phyloP scores from a whole-genome alignment of 2,888 invertebrate species.

The Tipula unca region DNA sequence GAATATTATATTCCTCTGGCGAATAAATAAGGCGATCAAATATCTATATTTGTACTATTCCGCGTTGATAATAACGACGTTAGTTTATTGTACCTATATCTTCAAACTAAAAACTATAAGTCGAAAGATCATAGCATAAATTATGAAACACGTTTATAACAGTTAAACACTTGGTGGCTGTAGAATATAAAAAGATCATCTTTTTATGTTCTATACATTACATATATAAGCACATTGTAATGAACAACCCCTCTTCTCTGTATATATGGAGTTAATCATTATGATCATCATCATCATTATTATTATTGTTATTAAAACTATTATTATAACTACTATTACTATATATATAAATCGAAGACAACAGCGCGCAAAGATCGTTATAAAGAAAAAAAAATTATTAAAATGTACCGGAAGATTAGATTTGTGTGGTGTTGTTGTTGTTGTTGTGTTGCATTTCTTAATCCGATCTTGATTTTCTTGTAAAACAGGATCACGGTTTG shows the following conservation, averaged over 20 bases:
- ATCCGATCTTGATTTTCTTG: neutral
- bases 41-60: neutral
- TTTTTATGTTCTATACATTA: no score
- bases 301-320: neutral
- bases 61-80: neutral
- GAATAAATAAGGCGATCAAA: neutral
- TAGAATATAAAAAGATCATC: neutral
- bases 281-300: neutral
- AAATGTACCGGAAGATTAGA: constrained; percentile 8
- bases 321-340: neutral
- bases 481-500: neutral
- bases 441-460: neutral
- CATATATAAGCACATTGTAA: neutral
- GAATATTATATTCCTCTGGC: neutral
- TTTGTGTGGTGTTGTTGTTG: neutral
- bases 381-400: neutral
- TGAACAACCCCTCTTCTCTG: neutral
- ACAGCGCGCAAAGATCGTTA: neutral
- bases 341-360: neutral
- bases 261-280: no score
- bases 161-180: neutral
- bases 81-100: neutral
- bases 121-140: neutral
- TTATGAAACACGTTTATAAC: neutral
- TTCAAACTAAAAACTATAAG: neutral